Evolutionary conservation across 1,140 invertebrate genomes (phyloP).

Genomic region (Musca domestica): DNA sequence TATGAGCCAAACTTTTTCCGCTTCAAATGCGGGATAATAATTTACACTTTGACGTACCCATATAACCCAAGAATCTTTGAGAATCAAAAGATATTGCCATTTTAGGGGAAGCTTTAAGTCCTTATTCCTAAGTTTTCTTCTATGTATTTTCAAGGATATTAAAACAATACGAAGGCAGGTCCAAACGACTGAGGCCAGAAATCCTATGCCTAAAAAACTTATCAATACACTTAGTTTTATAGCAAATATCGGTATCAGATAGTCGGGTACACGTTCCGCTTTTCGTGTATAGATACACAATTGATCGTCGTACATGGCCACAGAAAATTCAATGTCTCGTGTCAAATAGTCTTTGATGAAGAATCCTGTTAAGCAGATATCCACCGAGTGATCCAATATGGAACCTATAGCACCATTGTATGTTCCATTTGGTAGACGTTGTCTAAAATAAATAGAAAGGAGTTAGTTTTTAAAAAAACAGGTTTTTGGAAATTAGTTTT

Average conservation of each 20-base stretch:
- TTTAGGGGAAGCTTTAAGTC: neutral
- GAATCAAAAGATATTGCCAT: slow-evolving; percentile 37
- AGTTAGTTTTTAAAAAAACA: too few species aligned
- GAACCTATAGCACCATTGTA: slow-evolving; percentile 52
- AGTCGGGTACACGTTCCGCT: slow-evolving; percentile 50
- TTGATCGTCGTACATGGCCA: slow-evolving; percentile 50
- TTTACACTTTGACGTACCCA: slow-evolving; percentile 43
- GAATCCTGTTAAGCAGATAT: slow-evolving; percentile 52
- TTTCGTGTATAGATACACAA: slow-evolving; percentile 54
- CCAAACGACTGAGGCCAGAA: slow-evolving; percentile 40
- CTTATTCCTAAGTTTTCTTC: too few species aligned
- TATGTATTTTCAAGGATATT: too few species aligned
- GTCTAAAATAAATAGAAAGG: slow-evolving; percentile 28
- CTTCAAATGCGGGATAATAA: slow-evolving; percentile 36
- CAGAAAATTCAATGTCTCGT: slow-evolving; percentile 48
- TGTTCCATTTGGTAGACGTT: slow-evolving; percentile 43
- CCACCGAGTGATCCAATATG: slow-evolving; percentile 40
- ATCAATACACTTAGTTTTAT: slow-evolving; percentile 50
- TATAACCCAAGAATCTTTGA: slow-evolving; percentile 46
- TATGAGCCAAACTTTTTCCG: slow-evolving; percentile 44
- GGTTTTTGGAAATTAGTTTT: too few species aligned
- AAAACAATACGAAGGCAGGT: neutral
- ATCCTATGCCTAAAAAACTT: slow-evolving; percentile 38
- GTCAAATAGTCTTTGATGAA: slow-evolving; percentile 55
- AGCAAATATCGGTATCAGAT: slow-evolving; percentile 49